These are phyloP conservation scores for Drosophila anceps DNA, from an alignment of 2,888 invertebrate genomes.

Conservation along the genomic window DNA sequence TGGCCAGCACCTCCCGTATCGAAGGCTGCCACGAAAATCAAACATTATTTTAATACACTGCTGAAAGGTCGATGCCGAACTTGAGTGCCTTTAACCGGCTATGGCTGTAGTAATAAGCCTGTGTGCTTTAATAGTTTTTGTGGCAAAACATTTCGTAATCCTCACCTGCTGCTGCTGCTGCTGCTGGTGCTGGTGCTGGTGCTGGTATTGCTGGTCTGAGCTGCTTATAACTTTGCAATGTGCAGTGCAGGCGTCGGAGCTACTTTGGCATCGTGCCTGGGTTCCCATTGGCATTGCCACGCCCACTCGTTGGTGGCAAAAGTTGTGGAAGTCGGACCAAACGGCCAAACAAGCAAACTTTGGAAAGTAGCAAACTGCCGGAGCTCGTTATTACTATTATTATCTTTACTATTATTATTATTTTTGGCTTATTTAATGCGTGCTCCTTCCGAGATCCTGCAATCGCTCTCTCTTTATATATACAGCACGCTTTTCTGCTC, in stretches of 20 bases:
- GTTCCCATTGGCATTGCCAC: slow-evolving; percentile 60
- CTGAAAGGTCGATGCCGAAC: slow-evolving; percentile 26
- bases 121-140: slow-evolving; percentile 61
- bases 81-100: slow-evolving; percentile 9
- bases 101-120: not conserved
- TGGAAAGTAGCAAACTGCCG: slow-evolving; percentile 61
- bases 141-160: slow-evolving; percentile 68
- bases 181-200: not conserved
- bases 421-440: slow-evolving; percentile 56
- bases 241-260: slow-evolving; percentile 21
- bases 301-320: slow-evolving; percentile 52
- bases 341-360: slow-evolving; percentile 69
- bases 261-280: slow-evolving; percentile 20
- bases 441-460: slow-evolving; percentile 14
- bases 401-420: slow-evolving; percentile 59
- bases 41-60: slow-evolving; percentile 43
- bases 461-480: not conserved
- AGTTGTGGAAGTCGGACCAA: slow-evolving; percentile 63
- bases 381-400: slow-evolving; percentile 69
- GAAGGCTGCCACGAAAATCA: slow-evolving; percentile 15
- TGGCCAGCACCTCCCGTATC: not conserved
- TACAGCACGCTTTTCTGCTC: slow-evolving; percentile 49
- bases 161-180: slow-evolving; percentile 39
- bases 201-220: slow-evolving; percentile 44
- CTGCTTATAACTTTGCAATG: slow-evolving; percentile 68